Base-by-base conservation (phyloP, 2,797 vertebrate species). In the Ptychadena robeensis region DNA sequence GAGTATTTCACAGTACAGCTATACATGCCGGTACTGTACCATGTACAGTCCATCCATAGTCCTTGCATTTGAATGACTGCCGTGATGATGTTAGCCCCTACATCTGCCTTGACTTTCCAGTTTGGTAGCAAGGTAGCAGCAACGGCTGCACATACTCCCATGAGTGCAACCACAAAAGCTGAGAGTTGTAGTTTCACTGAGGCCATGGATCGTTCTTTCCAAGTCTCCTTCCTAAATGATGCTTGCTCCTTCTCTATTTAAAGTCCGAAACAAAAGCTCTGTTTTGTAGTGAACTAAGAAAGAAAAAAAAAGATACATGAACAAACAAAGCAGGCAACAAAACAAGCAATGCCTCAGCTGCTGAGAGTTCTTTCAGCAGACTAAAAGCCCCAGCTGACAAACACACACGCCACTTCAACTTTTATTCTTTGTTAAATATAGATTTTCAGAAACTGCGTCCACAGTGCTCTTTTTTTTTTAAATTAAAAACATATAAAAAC, bases 31-130 rank as follows among this genome's bases (percentile, higher is more conserved):
- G 97, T 96, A 90, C 95, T 96, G 91, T 95, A 95, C 95, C 97
- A 98, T 0, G 96, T 95, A 89, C 97, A 99, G 93, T 99, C 97
- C 96, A 97, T 96, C 97, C 97, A 99, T 64, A 99, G 94, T 38
- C 97, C 97, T 85, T 96, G 96, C 93, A 95, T 95, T 91, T 96
- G 95, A 0, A 91, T 94, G 6, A 95, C 89, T 30, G 97, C 95
- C 0, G 95, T 95, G 91, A 98, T 91, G 86, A 97, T 92, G 87
- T 92, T 95, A 85, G 95, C 91, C 89, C 97, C 96, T 11, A 86
- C 79, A 0, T 92, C 93, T 25, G 91, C 86, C 0, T 92, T 96
- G 88, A 98, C 96, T 88, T 95, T 96, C 97, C 97, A 99, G 93
- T 94, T 96, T 81, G 97, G 97, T 48, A 98, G 89, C 89, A 98